These are phyloP conservation scores for Scaptodrosophila lebanonensis DNA, from an alignment of 1,140 invertebrate species.

Conservation along the genomic window DNA sequence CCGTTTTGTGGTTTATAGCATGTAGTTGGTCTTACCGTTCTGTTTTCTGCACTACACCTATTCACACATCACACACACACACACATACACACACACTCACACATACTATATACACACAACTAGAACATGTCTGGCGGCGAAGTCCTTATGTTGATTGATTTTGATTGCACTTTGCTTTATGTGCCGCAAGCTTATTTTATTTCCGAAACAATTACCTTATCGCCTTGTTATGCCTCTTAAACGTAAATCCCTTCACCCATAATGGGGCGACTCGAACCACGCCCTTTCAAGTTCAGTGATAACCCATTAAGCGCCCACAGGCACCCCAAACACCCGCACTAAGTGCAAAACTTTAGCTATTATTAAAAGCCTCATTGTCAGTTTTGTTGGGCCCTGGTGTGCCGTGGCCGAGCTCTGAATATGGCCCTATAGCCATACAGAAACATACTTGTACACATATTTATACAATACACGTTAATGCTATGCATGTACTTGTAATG, in stretches of 20 bases:
- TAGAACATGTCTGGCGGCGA: constrained; percentile 15
- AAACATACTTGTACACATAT: not conserved
- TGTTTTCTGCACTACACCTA: constrained; percentile 5
- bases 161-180: constrained; percentile 33
- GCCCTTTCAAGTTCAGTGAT: too few species aligned
- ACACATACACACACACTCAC: not conserved
- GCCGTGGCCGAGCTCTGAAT: constrained; percentile 13
- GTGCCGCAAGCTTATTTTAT: too few species aligned
- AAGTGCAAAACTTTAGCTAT: constrained; percentile 71
- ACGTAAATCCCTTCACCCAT: too few species aligned
- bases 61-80: not conserved
- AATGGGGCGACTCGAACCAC: too few species aligned
- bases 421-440: not conserved
- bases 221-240: too few species aligned
- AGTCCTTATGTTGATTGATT: constrained; percentile 41
- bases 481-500: not conserved
- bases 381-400: constrained; percentile 65
- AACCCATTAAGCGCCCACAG: constrained; percentile 29
- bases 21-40: too few species aligned
- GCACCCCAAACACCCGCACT: constrained; percentile 29
- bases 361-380: constrained; percentile 69
- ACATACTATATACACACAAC: constrained; percentile 3
- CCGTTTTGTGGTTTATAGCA: constrained; percentile 22
- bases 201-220: too few species aligned
- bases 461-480: constrained; percentile 15